Evolutionary conservation across 2,797 vertebrate genomes (phyloP), one percentile per base, ranked within the genome.

Genomic region (Botia kubotai): DNA sequence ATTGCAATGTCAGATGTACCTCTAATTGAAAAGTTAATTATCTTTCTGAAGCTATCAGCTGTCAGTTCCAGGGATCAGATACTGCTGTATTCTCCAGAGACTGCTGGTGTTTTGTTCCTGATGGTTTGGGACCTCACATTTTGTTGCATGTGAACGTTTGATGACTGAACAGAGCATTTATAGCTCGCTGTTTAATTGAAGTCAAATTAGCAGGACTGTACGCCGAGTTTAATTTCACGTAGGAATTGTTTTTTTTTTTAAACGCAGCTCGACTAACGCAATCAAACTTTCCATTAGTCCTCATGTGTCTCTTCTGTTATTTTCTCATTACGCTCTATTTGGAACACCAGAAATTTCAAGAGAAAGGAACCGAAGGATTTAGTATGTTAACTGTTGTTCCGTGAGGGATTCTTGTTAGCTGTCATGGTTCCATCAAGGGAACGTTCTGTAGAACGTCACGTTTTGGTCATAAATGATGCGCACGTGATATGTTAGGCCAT

Each of bases 11-110:
- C 95, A 94, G 94, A 95, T 91, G 93, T 80, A 77, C 93, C 92
- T 94, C 90, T 97, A 97, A 98, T 97, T 97, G 95, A 96, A 96
- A 97, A 97, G 94, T 96, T 96, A 98, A 98, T 98, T 97, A 96
- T 96, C 94, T 97, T 97, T 95, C 94, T 94, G 93, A 97, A 96
- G 95, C 94, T 95, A 95, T 97, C 96, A 96, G 95, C 96, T 97
- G 96, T 96, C 96, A 95, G 94, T 95, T 94, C 93, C 87, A 93
- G 94, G 93, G 93, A 95, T 96, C 95, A 95, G 94, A 94, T 93
- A 94, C 90, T 88, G 91, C 88, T 86, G 87, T 86, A 86, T 85
- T 94, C 95, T 94, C 95, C 53, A 1, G 95, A 90, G 96, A 94
- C 91, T 85, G 86, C 89, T 94, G 94, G 94, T 95, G 93, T 94